Evolutionary conservation across 2,888 invertebrate species (phyloP), one percentile per base, ranked within the genome.

Genomic region (Habroteleia sp.): DNA sequence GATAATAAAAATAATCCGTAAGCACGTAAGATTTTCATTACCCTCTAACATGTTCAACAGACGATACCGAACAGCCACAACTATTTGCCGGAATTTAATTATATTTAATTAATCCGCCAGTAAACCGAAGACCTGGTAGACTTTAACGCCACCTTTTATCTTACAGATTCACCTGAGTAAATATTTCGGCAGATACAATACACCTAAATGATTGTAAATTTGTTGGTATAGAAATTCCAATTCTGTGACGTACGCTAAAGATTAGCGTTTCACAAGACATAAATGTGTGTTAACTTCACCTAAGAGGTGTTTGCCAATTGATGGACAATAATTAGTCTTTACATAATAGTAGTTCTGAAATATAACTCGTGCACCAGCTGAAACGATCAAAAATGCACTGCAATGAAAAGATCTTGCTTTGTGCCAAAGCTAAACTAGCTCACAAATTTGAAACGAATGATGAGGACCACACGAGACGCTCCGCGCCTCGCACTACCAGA

Each of bases 41-140:
- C 54, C 72, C 35, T 65, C 50, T 54, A 65, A 76, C 80, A 72
- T 75, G 63, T 37, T 69, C 75, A 75, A 78, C 77, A 76, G 76
- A 79, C 77, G 80, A 65, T 46, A 46, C 31, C 20, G 48, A 29
- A 54, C 66, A 65, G 42, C 48, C 60, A 25, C 13, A 52, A 60
- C 46, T 76, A 77, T 77, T 77, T 77, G 74, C 79, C 68, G 72
- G 79, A 79, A 80, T 80, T 82, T 86, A 85, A 85, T 86, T 85
- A 82, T 79, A 74, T 58, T 81, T 83, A 84, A 85, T 85, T 85
- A 85, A 80, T 80, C 77, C 69, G 74, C 60, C 77, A 65, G 74
- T 79, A 62, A 78, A 77, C 77, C 74, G 68, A 79, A 79, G 76
- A 77, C 76, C 73, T 41, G 17, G 29, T 44, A 74, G 42, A 77